These are phyloP conservation scores for Lagocephalus sceleratus DNA, from an alignment of 2,797 vertebrate species.

Conservation along the genomic window DNA sequence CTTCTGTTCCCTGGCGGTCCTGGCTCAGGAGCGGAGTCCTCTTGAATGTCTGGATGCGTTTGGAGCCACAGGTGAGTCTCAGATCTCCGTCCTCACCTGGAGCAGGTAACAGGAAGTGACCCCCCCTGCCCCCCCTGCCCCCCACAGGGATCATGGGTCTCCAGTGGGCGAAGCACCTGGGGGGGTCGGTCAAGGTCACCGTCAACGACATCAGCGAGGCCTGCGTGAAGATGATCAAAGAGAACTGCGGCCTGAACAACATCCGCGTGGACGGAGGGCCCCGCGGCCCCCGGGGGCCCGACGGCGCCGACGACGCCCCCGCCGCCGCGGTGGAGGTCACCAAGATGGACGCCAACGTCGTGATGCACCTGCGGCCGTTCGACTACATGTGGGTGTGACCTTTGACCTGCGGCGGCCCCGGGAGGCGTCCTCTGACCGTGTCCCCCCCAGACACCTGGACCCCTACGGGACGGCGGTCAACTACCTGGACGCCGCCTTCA, in stretches of 20 bases:
- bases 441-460: slow-evolving; percentile 94
- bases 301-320: slow-evolving; percentile 50
- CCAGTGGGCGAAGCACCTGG: slow-evolving; percentile 95
- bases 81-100: no score
- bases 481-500: slow-evolving; percentile 94
- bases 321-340: slow-evolving; percentile 84
- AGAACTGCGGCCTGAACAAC: slow-evolving; percentile 93
- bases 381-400: slow-evolving; percentile 87
- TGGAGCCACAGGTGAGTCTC: slow-evolving; percentile 87
- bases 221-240: slow-evolving; percentile 89
- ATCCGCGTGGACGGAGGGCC: slow-evolving; percentile 80
- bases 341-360: slow-evolving; percentile 96
- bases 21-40: slow-evolving; percentile 86
- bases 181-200: slow-evolving; percentile 85
- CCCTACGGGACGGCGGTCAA: slow-evolving; percentile 92
- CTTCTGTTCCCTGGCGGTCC: slow-evolving; percentile 88
- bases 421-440: no score
- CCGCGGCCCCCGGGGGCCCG: slow-evolving; percentile 61
- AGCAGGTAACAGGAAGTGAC: not conserved
- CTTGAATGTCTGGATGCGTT: slow-evolving; percentile 96
- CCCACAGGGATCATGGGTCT: slow-evolving; percentile 98
- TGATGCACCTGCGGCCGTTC: slow-evolving; percentile 93
- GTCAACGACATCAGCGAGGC: slow-evolving; percentile 92
- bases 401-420: not conserved
- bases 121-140: not conserved